A percentile compares a stretch with the other conserved stretches of the same genome.
Evolutionary conservation across 2,797 vertebrate genomes (phyloP).

Genomic region (Hirundo rustica): DNA sequence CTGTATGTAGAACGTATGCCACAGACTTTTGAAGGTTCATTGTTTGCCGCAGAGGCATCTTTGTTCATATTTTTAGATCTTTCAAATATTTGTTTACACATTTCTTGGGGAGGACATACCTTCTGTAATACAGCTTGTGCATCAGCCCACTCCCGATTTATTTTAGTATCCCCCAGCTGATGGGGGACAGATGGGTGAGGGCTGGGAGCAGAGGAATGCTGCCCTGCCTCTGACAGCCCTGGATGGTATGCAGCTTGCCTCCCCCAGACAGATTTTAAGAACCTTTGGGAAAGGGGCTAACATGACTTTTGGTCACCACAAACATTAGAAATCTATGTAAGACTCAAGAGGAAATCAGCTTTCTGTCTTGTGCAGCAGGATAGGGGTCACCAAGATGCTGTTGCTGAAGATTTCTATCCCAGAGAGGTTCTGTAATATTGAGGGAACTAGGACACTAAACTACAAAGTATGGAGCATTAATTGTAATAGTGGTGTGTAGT

Average conservation of each 20-base stretch:
- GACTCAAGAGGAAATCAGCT: background rate
- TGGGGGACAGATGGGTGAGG: constrained; percentile 57
- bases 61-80: constrained; percentile 27
- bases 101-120: constrained; percentile 31
- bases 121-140: constrained; percentile 26
- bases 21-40: background rate
- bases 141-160: constrained; percentile 33
- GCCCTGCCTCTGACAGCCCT: constrained; percentile 31
- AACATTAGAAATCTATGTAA: background rate
- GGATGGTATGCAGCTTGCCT: background rate
- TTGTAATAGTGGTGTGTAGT: background rate
- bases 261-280: background rate
- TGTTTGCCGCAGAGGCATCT: constrained; percentile 2
- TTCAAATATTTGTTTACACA: constrained; percentile 59
- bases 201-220: constrained; percentile 52
- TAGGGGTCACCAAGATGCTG: background rate
- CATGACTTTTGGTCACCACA: background rate
- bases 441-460: background rate
- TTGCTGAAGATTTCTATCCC: background rate
- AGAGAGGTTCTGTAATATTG: background rate
- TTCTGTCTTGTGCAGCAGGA: background rate
- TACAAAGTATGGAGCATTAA: background rate
- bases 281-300: background rate
- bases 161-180: constrained; percentile 64
- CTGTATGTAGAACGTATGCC: background rate